A percentile compares a stretch with the other conserved stretches of the same genome.
Conservation (phyloP, 2,888 invertebrate species). For the Empis stercorea region DNA sequence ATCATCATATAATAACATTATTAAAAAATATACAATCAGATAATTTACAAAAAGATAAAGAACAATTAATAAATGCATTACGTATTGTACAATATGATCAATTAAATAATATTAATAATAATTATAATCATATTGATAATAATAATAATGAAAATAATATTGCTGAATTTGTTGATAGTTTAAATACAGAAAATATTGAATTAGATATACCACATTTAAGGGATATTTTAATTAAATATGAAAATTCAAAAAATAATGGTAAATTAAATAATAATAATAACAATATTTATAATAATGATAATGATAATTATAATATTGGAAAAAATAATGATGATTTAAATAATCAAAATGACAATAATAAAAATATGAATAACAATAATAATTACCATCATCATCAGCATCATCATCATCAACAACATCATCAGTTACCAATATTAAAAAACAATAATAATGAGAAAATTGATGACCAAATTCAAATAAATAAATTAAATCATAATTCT, state of each 20-base stretch:
- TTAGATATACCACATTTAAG: conserved; percentile 25
- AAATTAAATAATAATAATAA: not conserved
- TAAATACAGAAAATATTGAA: conserved; percentile 26
- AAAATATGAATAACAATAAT: not conserved
- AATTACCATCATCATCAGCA: conserved; percentile 3
- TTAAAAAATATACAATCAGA: conserved; percentile 16
- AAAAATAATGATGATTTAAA: not conserved
- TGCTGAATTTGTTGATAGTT: conserved; percentile 29
- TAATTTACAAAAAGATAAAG: conserved; percentile 26
- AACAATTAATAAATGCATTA: conserved; percentile 23
- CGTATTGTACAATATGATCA: conserved; percentile 24
- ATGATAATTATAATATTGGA: conserved; percentile 3
- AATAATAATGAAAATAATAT: conserved; percentile 26
- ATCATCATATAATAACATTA: conserved; percentile 15
- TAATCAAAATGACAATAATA: conserved; percentile 5
- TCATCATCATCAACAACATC: not conserved
- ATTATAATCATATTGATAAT: conserved; percentile 3
- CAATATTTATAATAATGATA: conserved; percentile 14
- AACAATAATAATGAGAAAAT: not conserved
- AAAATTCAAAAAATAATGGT: conserved; percentile 14
- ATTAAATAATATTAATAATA: conserved; percentile 5
- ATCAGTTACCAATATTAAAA: not conserved
- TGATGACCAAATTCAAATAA: not conserved
- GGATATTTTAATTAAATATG: conserved; percentile 25
- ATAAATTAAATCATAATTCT: not conserved